Evolutionary conservation across 2,888 invertebrate species (phyloP).

Genomic region (Atethmia centrago): DNA sequence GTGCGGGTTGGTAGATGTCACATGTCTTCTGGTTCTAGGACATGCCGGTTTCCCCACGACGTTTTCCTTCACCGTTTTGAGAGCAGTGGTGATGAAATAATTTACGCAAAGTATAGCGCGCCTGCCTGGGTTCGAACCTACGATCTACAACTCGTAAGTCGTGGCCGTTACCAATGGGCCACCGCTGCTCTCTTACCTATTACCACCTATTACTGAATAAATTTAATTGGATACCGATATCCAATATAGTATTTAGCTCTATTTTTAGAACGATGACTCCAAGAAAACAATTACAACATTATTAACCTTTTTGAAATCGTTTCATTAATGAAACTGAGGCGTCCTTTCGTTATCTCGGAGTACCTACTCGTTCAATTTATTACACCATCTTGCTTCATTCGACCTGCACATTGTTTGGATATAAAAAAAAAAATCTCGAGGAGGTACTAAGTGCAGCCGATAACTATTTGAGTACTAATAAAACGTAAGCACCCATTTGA

Average conservation of each 20-base stretch:
- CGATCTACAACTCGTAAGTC: no score
- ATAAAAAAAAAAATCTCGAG: conserved; percentile 34
- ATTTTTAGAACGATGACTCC: conserved; percentile 13
- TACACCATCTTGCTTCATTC: conserved; percentile 25
- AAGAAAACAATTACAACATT: conserved; percentile 13
- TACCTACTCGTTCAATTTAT: conserved; percentile 32
- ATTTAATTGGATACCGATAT: neutral
- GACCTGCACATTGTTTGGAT: conserved; percentile 47
- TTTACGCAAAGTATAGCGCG: no score
- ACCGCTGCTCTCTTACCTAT: no score
- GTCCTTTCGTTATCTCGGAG: conserved; percentile 35
- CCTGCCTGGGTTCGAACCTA: no score
- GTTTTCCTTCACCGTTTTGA: no score
- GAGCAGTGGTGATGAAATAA: no score
- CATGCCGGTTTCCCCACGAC: no score
- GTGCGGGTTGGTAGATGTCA: no score
- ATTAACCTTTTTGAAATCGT: conserved; percentile 30
- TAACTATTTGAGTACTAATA: conserved; percentile 5
- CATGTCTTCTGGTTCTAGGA: no score
- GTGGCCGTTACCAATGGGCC: no score
- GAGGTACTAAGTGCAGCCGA: conserved; percentile 12
- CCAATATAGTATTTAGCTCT: neutral
- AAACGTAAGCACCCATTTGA: neutral
- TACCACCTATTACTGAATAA: no score
- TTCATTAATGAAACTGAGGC: conserved; percentile 10